These are phyloP conservation scores for Patiria miniata DNA, from an alignment of 35 echinoderm and acorn worm genomes.

Conservation along the genomic window DNA sequence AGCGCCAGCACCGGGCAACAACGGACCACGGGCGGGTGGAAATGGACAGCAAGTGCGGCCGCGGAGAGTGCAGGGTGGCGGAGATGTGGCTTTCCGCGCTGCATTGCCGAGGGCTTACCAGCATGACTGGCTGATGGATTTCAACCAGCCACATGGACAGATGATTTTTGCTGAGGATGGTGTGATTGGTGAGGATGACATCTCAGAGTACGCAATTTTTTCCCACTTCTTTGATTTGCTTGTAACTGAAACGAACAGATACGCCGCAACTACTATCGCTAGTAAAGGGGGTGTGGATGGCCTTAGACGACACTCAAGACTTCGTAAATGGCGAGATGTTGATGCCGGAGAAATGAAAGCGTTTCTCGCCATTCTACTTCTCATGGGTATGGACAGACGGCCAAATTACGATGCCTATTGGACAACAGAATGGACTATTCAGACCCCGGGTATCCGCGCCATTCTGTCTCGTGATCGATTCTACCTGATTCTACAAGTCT, in stretches of 20 bases:
- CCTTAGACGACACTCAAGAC: neutral
- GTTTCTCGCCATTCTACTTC: neutral
- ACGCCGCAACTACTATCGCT: neutral
- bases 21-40: too few species aligned
- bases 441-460: neutral
- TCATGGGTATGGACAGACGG: neutral
- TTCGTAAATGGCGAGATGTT: neutral
- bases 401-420: neutral
- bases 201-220: neutral
- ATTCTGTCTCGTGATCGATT: neutral
- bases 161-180: neutral
- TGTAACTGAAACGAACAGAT: neutral
- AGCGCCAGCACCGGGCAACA: too few species aligned
- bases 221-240: neutral
- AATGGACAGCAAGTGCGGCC: too few species aligned
- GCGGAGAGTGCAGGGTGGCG: neutral
- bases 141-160: slow-evolving; percentile 12
- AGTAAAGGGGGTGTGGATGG: neutral
- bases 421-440: neutral
- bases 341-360: neutral
- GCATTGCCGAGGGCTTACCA: neutral
- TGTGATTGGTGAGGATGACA: neutral
- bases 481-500: neutral
- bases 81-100: neutral
- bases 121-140: neutral